Percentiles rank a stretch among this genome's conserved stretches.
Conservation (phyloP, 1,140 invertebrate species). For the Calliopsis andreniformis region DNA sequence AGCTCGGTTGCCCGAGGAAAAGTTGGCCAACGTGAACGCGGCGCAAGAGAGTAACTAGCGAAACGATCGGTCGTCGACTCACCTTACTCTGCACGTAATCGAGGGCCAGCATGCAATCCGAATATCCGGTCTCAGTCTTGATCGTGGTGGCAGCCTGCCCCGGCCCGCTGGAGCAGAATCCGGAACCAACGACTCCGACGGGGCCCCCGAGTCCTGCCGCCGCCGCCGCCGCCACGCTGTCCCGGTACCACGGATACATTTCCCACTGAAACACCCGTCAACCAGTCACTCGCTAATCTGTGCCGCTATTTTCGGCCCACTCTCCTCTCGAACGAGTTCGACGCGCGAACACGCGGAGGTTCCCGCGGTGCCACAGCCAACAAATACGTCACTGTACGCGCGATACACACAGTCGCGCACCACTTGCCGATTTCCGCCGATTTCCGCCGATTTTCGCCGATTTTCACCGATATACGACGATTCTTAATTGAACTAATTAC, state of each 20-base stretch:
- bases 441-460: no score
- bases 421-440: background rate
- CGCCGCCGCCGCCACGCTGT: constrained; percentile 84
- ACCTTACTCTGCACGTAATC: constrained; percentile 88
- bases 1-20: no score
- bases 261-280: constrained; percentile 25
- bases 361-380: background rate
- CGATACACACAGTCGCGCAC: background rate
- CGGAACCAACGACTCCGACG: constrained; percentile 80
- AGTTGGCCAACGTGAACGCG: no score
- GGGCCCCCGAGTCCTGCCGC: constrained; percentile 80
- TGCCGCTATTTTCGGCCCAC: background rate
- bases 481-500: no score
- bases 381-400: background rate
- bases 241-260: constrained; percentile 88
- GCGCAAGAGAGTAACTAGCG: no score
- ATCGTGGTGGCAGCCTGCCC: constrained; percentile 82
- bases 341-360: background rate
- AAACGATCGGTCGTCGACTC: constrained; percentile 59
- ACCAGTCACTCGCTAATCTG: background rate
- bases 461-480: no score
- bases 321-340: background rate
- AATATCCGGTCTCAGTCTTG: constrained; percentile 87
- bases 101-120: constrained; percentile 87
- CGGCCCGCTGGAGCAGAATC: constrained; percentile 79